Evolutionary conservation across 2,797 vertebrate genomes (phyloP).

Genomic region (Sandelia bainsii): DNA sequence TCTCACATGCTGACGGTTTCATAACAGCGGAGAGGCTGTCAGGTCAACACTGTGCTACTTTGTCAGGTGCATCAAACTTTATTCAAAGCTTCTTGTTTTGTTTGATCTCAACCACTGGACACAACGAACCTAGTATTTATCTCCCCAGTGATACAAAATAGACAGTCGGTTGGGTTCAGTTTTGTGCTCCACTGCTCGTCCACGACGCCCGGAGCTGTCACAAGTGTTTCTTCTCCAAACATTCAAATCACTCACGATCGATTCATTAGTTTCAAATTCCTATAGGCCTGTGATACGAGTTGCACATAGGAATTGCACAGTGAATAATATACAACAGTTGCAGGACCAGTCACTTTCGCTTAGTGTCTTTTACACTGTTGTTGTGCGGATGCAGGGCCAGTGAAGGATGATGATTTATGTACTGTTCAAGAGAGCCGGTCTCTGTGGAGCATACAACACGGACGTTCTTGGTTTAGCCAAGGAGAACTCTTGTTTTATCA

Average conservation of each 20-base stretch:
- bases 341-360: conserved; percentile 78
- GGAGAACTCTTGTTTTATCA: conserved; percentile 29
- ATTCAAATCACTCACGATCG: conserved; percentile 58
- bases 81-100: not conserved
- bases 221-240: conserved; percentile 37
- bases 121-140: not conserved
- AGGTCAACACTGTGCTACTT: not conserved
- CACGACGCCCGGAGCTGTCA: conserved; percentile 50
- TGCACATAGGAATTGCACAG: conserved; percentile 45
- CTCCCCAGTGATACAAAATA: conserved; percentile 1
- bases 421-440: conserved; percentile 38
- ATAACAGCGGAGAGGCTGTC: conserved; percentile 29
- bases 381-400: conserved; percentile 62
- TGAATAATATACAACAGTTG: conserved; percentile 47
- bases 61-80: not conserved
- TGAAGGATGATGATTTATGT: conserved; percentile 79
- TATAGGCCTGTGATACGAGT: conserved; percentile 37
- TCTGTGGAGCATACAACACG: conserved; percentile 32
- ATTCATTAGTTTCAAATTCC: conserved; percentile 60
- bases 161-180: not conserved
- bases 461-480: conserved; percentile 27
- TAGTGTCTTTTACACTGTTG: conserved; percentile 71
- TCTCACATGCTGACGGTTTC: conserved; percentile 30
- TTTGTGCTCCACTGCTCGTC: conserved; percentile 41
- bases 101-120: conserved; percentile 3